Percentiles rank a stretch among this genome's conserved stretches.
phyloP scores from a whole-genome alignment of 2,113 vertebrate genomes.

The Kobus ellipsiprymnus region DNA sequence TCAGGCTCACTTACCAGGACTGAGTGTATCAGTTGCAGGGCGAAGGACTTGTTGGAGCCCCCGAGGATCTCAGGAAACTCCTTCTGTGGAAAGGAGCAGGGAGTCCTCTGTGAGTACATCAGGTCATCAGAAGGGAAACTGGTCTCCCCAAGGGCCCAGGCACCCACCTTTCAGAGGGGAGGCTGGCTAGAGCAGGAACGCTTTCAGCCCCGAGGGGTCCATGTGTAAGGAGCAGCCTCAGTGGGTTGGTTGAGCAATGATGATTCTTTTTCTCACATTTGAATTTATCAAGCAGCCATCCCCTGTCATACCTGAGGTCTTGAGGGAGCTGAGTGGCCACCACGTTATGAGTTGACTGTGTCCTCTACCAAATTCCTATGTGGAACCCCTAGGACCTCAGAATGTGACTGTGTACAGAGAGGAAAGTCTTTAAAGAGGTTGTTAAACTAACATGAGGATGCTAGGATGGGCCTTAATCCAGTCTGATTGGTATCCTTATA shows the following conservation, averaged over 20 bases:
- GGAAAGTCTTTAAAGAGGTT: neutral
- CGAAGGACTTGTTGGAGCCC: slow-evolving; percentile 14
- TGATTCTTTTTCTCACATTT: neutral
- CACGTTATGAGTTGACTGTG: neutral
- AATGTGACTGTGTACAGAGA: neutral
- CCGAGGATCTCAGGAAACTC: slow-evolving; percentile 8
- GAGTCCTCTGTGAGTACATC: neutral
- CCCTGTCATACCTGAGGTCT: neutral
- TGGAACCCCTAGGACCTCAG: neutral
- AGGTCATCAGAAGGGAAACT: neutral
- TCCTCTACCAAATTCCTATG: neutral
- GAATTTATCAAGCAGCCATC: neutral
- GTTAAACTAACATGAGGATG: neutral
- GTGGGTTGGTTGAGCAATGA: neutral
- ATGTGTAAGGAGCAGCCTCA: fast-evolving
- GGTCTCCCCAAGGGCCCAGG: neutral
- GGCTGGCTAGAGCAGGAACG: neutral
- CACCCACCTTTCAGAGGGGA: neutral
- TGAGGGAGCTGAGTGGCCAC: neutral
- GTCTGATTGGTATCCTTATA: neutral
- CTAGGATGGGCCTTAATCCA: neutral
- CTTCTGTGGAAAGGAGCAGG: slow-evolving; percentile 41
- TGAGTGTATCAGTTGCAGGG: neutral
- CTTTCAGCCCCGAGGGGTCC: neutral
- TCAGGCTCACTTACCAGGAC: slow-evolving; percentile 36